Evolutionary conservation across 1,140 invertebrate species (phyloP), one percentile per base, ranked within the genome.

Genomic region (Matsumurasca onukii): DNA sequence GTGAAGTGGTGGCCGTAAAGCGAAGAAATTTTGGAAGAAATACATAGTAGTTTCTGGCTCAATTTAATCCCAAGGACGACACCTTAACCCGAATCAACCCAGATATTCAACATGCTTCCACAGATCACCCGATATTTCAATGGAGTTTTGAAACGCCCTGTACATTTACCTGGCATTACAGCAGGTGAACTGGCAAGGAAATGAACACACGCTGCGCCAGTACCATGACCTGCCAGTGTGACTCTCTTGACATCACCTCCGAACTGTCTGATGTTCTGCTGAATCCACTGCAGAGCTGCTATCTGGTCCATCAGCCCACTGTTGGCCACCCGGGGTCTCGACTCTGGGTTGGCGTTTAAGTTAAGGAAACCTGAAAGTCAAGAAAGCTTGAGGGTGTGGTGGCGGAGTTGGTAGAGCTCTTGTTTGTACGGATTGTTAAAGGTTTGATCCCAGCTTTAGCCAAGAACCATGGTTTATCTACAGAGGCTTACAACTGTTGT

Each of bases 291-390:
- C 0, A 95, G 80, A 0, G 92, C 93, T 0, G 93, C 92, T 74
- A 96, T 91, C 79, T 96, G 92, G 80, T 98, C 95, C 88, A 96
- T 92, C 22, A 97, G 82, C 0, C 93, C 95, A 78, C 95, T 95
- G 82, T 98, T 98, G 9, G 91, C 93, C 71, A 92, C 89, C 62
- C 91, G 84, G 2, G 91, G 91, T 76, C 91, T 89, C 62, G 86
- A 79, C 76, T 89, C 86, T 1, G 88, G 89, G 76, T 89, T 88
- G 59, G 88, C 88, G 78, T 93, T 94, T 65, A 91, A 89, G 80
- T 93, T 94, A 62, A 94, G 83, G 81, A 94, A 94, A 74, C 91
- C 89, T 92, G 79, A 22, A 69, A n/a, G n/a, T n/a, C n/a, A n/a
- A 77, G 2, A n/a, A 51, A 51, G 12, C 12, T 45, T 45, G n/a